Conservation (phyloP, 2,113 vertebrate species). For the Cottus gobio region DNA sequence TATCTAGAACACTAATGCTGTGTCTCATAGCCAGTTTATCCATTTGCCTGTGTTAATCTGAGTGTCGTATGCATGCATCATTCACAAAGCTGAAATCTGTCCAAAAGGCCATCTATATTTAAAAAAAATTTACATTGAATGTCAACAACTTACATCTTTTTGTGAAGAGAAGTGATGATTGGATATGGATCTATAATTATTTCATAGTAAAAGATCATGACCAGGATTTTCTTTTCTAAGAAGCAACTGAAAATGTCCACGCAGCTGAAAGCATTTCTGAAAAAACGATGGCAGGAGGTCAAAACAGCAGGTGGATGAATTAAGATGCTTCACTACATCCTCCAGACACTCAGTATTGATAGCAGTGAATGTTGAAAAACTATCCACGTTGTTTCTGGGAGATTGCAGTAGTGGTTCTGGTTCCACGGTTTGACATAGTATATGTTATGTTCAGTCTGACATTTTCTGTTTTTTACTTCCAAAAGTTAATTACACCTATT, state of each 20-base stretch:
- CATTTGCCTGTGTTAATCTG: no score
- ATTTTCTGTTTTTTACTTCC: neutral
- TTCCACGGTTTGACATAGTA: neutral
- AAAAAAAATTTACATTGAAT: neutral
- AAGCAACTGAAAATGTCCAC: neutral
- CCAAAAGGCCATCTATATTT: no score
- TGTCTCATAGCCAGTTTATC: no score
- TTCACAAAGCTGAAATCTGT: no score
- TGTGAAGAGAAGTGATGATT: neutral
- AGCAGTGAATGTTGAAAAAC: neutral
- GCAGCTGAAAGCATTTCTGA: neutral
- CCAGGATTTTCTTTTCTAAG: neutral
- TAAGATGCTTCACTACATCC: neutral
- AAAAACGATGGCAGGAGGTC: neutral
- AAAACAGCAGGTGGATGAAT: neutral
- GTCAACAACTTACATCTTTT: neutral
- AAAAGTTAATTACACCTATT: neutral
- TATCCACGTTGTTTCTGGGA: neutral
- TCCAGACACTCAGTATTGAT: neutral
- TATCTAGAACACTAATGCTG: no score
- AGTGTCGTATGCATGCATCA: no score
- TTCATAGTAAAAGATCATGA: neutral
- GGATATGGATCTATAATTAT: neutral
- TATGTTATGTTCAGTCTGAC: neutral
- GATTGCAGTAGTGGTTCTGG: neutral